Conservation (phyloP, 2,113 vertebrate species). For the Macquaria ambigua region DNA sequence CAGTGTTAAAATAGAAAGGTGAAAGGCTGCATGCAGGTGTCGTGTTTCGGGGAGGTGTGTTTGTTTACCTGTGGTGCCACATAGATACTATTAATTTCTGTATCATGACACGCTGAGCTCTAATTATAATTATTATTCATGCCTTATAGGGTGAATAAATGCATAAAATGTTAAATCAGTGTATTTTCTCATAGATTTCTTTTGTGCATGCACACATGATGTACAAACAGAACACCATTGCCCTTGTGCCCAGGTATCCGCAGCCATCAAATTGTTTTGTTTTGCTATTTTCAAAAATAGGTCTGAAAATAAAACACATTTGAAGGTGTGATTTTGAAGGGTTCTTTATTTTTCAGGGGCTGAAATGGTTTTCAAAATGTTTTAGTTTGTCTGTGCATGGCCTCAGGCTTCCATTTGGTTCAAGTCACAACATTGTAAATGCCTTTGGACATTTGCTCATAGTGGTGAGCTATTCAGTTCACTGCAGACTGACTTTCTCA, state of each 20-base stretch:
- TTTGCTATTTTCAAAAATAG: conserved; percentile 20
- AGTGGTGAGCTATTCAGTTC: conserved; percentile 45
- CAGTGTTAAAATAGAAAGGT: conserved; percentile 48
- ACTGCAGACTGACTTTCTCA: conserved; percentile 22
- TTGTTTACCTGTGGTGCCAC: conserved; percentile 31
- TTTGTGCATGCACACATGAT: not conserved
- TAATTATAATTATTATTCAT: conserved; percentile 35
- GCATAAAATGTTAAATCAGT: not conserved
- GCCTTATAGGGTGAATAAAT: not conserved
- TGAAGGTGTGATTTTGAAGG: conserved; percentile 40
- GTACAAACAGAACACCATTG: not conserved
- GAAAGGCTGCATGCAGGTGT: conserved; percentile 31
- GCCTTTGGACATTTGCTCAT: conserved; percentile 62
- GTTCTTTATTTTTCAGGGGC: conserved; percentile 50
- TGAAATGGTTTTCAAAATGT: conserved; percentile 68
- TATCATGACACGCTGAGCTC: not conserved
- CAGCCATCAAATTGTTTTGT: conserved; percentile 2
- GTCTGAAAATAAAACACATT: conserved; percentile 22
- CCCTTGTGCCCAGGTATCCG: not conserved
- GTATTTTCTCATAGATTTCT: not conserved
- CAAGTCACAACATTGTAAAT: conserved; percentile 66
- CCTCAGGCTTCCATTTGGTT: conserved; percentile 62
- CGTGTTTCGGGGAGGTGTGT: conserved; percentile 10
- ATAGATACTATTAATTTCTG: conserved; percentile 23
- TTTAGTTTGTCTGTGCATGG: conserved; percentile 57